These are phyloP conservation scores for Sphaerophoria taeniata DNA, from an alignment of 2,888 invertebrate genomes.

Conservation along the genomic window DNA sequence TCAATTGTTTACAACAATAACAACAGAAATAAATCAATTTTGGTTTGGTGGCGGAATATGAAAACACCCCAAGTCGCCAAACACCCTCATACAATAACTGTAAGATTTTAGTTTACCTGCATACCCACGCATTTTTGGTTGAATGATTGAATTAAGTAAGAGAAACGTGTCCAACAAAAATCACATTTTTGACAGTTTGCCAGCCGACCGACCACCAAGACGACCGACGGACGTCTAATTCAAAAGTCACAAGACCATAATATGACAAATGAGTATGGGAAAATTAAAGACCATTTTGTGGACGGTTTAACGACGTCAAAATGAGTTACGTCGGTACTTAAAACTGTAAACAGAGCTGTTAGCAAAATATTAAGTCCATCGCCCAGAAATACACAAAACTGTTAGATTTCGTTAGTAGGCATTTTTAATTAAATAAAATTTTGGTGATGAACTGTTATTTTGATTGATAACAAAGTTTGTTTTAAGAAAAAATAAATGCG, in stretches of 20 bases:
- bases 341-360: slow-evolving; percentile 1
- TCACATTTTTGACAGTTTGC: slow-evolving; percentile 42
- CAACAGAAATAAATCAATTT: slow-evolving; percentile 53
- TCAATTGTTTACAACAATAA: slow-evolving; percentile 53
- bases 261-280: slow-evolving; percentile 18
- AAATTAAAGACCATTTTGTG: slow-evolving; percentile 19
- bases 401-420: background rate
- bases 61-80: background rate
- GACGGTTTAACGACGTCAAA: slow-evolving; percentile 33
- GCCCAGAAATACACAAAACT: background rate
- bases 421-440: background rate
- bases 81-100: background rate
- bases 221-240: background rate
- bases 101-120: background rate
- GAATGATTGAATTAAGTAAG: slow-evolving; percentile 41
- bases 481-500: background rate
- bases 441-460: background rate
- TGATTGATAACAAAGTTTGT: slow-evolving; percentile 20
- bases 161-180: slow-evolving; percentile 27
- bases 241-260: slow-evolving; percentile 58
- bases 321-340: slow-evolving; percentile 16
- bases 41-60: background rate
- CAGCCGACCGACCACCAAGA: slow-evolving; percentile 19
- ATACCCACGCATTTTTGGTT: slow-evolving; percentile 19
- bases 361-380: background rate